phyloP scores from a whole-genome alignment of 2,113 vertebrate species.

The Elephas maximus region DNA sequence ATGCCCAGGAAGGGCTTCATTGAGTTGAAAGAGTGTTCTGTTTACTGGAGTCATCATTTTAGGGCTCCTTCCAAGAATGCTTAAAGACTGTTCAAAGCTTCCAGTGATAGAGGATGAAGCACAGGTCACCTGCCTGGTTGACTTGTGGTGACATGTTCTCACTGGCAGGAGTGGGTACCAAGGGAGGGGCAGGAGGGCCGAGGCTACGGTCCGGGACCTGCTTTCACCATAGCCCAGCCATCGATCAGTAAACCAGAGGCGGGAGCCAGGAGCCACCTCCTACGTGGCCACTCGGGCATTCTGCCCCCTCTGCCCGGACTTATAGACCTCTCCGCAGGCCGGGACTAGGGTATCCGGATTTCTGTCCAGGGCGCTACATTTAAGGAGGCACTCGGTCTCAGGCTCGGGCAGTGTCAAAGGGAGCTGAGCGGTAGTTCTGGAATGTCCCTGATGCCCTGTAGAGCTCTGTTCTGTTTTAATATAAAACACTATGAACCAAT shows the following conservation, averaged over 20 bases:
- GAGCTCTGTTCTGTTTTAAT: neutral
- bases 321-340: neutral
- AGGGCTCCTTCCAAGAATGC: neutral
- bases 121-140: neutral
- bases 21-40: neutral
- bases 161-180: neutral
- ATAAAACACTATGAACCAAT: neutral
- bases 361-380: neutral
- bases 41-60: neutral
- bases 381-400: too few relatives aligned
- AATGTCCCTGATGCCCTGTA: neutral
- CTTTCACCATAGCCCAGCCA: fast-evolving
- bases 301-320: neutral
- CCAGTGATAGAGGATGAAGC: neutral
- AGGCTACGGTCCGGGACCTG: neutral
- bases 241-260: neutral
- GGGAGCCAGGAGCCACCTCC: neutral
- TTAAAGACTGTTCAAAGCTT: neutral
- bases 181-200: neutral
- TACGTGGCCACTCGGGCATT: fast-evolving
- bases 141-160: neutral
- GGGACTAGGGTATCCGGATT: too few relatives aligned
- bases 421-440: neutral
- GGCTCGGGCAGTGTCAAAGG: neutral
- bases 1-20: neutral